Evolutionary conservation across 2,888 invertebrate species (phyloP), one percentile per base, ranked within the genome.

Genomic region (Mayetiola destructor): DNA sequence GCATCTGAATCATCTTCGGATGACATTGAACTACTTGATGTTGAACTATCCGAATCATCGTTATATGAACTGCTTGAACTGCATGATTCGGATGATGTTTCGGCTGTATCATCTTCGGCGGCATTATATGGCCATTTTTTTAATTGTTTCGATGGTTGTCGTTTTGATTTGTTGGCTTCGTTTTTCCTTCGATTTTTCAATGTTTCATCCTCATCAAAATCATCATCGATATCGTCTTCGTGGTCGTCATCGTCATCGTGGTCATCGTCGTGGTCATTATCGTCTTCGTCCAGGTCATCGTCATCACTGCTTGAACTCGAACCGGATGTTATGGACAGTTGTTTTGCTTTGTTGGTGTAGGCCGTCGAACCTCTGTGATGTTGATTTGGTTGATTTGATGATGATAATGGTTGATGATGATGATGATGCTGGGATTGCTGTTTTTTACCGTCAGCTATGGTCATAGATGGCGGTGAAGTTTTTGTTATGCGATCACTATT

Each of bases 401-500:
- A 9, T 48, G 18, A 16, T 4, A 56, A 39, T 40, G 21, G 35
- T 20, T n/a, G n/a, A n/a, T n/a, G n/a, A n/a, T n/a, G n/a, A 14
- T 27, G 48, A 27, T 48, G 48, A n/a, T 27, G 48, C 48, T 56
- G 53, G 37, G 39, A 57, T 57, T 3, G 55, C 20, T 14, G n/a
- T n/a, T n/a, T n/a, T n/a, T n/a, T n/a, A n/a, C n/a, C n/a, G n/a
- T n/a, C n/a, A n/a, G n/a, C n/a, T n/a, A n/a, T n/a, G n/a, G n/a
- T n/a, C n/a, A n/a, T n/a, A n/a, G 42, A 42, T 16, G 55, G 57
- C 30, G 61, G 58, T 30, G 61, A 61, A 35, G 61, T 61, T 58
- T 63, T 65, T 12, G 61, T 59, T 2, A 63, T 40, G 20, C 66
- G 62, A 20, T 65, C 82, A 61, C 83, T 78, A 71, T 86, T 85